A percentile compares a stretch with the other conserved stretches of the same genome.
Conservation (phyloP, 2,797 vertebrate species). For the Clarias pachynema region DNA sequence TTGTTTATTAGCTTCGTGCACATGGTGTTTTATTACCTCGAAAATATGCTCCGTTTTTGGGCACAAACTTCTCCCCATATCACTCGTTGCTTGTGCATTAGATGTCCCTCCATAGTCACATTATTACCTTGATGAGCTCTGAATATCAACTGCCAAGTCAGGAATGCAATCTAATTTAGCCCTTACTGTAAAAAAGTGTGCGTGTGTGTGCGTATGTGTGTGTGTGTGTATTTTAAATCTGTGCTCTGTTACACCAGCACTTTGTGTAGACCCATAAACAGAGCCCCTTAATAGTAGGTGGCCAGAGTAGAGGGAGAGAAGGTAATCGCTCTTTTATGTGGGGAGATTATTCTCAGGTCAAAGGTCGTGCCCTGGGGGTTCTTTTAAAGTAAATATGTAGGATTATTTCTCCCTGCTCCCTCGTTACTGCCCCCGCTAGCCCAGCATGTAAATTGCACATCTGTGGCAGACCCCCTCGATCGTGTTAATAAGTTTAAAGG, state of each 20-base stretch:
- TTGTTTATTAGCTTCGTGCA: slow-evolving; percentile 9
- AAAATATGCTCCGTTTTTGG: slow-evolving; percentile 13
- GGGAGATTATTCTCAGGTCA: slow-evolving; percentile 74
- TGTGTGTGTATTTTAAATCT: slow-evolving; percentile 44
- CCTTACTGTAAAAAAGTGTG: slow-evolving; percentile 51
- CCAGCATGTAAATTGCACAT: slow-evolving; percentile 78
- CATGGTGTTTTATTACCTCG: slow-evolving; percentile 27
- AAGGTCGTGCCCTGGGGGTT: slow-evolving; percentile 77
- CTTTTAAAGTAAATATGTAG: slow-evolving; percentile 85
- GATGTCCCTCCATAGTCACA: slow-evolving; percentile 40
- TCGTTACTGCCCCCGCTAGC: slow-evolving; percentile 81
- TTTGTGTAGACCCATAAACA: slow-evolving; percentile 72
- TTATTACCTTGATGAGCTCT: slow-evolving; percentile 44
- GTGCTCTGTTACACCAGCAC: slow-evolving; percentile 55
- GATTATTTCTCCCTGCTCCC: slow-evolving; percentile 77
- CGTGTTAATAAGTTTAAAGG: slow-evolving; percentile 65
- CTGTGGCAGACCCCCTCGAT: slow-evolving; percentile 56
- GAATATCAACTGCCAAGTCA: slow-evolving; percentile 48
- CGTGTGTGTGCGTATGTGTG: slow-evolving; percentile 3
- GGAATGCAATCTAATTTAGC: slow-evolving; percentile 44
- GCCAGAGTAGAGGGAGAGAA: slow-evolving; percentile 65
- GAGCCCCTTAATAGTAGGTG: slow-evolving; percentile 73
- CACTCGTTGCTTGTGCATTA: slow-evolving; percentile 37
- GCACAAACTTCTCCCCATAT: slow-evolving; percentile 5
- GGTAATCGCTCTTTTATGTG: slow-evolving; percentile 67